These are phyloP conservation scores for Coregonus suidteri DNA, from an alignment of 2,797 vertebrate genomes.

Conservation along the genomic window DNA sequence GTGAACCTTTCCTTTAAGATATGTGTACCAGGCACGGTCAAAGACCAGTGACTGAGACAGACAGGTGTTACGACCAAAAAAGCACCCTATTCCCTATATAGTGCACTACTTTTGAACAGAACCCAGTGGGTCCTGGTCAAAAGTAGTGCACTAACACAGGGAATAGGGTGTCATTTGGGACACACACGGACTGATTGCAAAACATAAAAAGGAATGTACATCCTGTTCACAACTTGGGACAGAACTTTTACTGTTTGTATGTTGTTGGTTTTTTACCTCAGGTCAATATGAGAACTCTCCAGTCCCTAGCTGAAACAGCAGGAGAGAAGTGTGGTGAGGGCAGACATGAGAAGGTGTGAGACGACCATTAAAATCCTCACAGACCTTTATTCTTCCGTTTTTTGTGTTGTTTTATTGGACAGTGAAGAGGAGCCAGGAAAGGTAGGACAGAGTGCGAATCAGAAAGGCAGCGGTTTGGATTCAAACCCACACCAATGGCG, in stretches of 20 bases:
- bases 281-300: background rate
- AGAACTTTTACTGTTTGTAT: background rate
- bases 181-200: background rate
- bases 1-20: background rate
- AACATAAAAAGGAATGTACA: background rate
- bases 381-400: background rate
- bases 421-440: background rate
- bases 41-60: background rate
- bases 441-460: constrained; percentile 13
- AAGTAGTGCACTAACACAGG: too few species aligned
- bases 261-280: background rate
- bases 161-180: background rate
- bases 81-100: background rate
- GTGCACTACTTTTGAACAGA: background rate
- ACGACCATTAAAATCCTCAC: too few species aligned
- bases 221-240: constrained; percentile 4
- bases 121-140: too few species aligned
- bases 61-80: background rate
- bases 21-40: background rate
- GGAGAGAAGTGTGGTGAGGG: background rate
- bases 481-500: too few species aligned
- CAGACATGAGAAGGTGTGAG: too few species aligned
- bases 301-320: background rate
- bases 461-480: too few species aligned
- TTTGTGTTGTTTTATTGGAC: too few species aligned